Percentiles rank a stretch among this genome's conserved stretches.
These are phyloP conservation scores for Plecotus auritus DNA, from an alignment of 2,113 vertebrate species.

Conservation along the genomic window DNA sequence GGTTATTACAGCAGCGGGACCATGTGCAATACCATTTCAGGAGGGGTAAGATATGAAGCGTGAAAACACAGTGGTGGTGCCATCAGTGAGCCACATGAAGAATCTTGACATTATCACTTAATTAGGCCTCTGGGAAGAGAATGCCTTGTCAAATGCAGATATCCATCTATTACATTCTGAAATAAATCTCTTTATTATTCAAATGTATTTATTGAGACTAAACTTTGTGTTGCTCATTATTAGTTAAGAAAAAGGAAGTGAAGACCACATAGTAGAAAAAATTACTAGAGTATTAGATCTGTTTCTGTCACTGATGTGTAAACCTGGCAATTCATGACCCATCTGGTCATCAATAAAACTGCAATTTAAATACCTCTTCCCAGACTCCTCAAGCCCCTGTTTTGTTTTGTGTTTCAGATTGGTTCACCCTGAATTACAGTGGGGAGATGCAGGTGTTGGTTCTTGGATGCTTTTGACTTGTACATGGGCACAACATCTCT, in stretches of 20 bases:
- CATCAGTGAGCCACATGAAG: background rate
- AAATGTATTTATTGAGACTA: background rate
- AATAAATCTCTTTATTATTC: conserved; percentile 8
- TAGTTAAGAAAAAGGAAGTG: background rate
- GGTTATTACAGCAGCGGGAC: background rate
- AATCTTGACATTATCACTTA: background rate
- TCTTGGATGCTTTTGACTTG: background rate
- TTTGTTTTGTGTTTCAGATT: background rate
- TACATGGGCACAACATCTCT: background rate
- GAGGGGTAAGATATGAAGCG: background rate
- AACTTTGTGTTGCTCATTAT: background rate
- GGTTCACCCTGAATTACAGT: background rate
- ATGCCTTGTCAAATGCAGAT: background rate
- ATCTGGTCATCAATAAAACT: background rate
- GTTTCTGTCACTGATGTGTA: background rate
- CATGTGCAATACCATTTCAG: background rate
- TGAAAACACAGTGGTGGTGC: background rate
- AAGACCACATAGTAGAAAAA: background rate
- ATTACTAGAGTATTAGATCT: background rate
- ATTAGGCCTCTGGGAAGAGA: conserved; percentile 22
- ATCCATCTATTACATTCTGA: background rate
- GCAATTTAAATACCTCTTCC: background rate
- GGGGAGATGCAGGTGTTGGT: background rate
- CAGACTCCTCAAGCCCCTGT: background rate
- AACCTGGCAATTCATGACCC: background rate